phyloP scores from a whole-genome alignment of 2,888 invertebrate genomes.

The Drosophila kambysellisi region DNA sequence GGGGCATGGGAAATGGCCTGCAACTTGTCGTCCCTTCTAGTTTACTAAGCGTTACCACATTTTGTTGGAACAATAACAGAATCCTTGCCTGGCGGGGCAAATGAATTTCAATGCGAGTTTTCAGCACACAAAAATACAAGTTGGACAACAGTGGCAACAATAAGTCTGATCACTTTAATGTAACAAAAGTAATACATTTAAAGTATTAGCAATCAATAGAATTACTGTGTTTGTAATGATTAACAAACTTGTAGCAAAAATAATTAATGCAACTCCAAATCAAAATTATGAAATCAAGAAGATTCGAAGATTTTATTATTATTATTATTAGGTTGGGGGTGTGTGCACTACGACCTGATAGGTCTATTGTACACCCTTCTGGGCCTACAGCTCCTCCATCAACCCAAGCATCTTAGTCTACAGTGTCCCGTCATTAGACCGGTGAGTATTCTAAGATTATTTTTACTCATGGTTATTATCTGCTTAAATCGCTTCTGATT shows the following conservation, averaged over 20 bases:
- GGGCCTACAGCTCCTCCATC: too few species aligned
- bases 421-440: too few species aligned
- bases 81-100: slow-evolving; percentile 19
- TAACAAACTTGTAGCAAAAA: not conserved
- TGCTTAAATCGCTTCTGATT: too few species aligned
- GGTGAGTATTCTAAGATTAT: too few species aligned
- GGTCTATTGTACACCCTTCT: too few species aligned
- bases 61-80: slow-evolving; percentile 31
- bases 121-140: not conserved
- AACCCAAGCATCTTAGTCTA: too few species aligned
- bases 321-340: too few species aligned
- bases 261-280: not conserved
- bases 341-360: too few species aligned
- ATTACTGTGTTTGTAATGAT: not conserved
- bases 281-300: not conserved
- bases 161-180: not conserved
- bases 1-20: not conserved
- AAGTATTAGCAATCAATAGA: not conserved
- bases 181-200: too few species aligned
- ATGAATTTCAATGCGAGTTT: slow-evolving; percentile 15
- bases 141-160: not conserved
- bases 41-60: slow-evolving; percentile 25
- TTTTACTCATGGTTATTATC: too few species aligned
- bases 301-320: too few species aligned
- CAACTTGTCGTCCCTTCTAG: not conserved